Base-by-base conservation (phyloP, 1,140 invertebrate genomes). In the Carcinoscorpius rotundicauda region DNA sequence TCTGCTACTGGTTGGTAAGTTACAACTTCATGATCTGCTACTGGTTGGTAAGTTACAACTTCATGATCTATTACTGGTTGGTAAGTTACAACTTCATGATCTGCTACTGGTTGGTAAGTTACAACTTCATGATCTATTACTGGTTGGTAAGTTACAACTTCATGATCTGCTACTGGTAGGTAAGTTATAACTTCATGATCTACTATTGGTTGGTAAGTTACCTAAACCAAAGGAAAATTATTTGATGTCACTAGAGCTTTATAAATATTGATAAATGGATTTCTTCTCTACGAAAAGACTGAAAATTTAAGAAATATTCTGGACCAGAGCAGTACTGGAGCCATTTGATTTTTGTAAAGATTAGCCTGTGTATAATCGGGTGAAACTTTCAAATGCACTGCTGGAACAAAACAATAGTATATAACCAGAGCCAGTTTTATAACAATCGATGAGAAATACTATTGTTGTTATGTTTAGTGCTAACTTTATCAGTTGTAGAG, bases 1-100 rank as follows among this genome's bases (percentile, higher is more conserved):
- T 86, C 10, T 87, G 86, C 74, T 85, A 81, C 73, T 87, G 85
- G 85, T 77, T 85, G 77, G 85, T n/a, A n/a, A n/a, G n/a, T n/a
- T n/a, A 82, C 67, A 78, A 81, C 69, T 80, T 79, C 66, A 82
- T 89, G 57, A 76, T 86, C 10, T 87, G 86, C 74, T 85, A 81
- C 73, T 87, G 85, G 85, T 77, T 85, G 77, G 85, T n/a, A n/a
- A n/a, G n/a, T n/a, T n/a, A 82, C 67, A 78, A 81, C 69, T 80
- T 79, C 66, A 82, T 89, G 57, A 76, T 86, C 10, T 87, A 86
- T 74, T 85, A 81, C 73, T 87, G 85, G 85, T 77, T 85, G 77
- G 85, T n/a, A n/a, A n/a, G n/a, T n/a, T n/a, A 82, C 67, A 78
- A 81, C 69, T 80, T 79, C 66, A 82, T 89, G 57, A 76, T 86